Evolutionary conservation across 2,113 vertebrate genomes (phyloP).

Genomic region (Heteronetta atricapilla): DNA sequence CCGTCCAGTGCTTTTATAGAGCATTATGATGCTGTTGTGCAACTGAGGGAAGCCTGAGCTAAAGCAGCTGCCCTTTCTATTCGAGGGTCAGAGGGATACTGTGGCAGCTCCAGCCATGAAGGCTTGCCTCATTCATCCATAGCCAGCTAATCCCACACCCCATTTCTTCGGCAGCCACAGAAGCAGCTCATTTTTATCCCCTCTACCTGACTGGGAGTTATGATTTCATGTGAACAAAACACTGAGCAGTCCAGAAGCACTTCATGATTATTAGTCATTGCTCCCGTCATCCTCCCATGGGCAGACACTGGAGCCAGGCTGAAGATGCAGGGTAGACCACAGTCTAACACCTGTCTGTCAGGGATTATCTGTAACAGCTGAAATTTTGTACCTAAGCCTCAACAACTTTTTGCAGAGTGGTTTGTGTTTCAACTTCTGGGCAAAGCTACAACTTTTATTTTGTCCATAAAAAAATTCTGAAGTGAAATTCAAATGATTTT

Average conservation of each 20-base stretch:
- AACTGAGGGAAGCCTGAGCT: background rate
- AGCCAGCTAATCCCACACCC: background rate
- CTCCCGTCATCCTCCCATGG: background rate
- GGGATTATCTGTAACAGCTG: background rate
- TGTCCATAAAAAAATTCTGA: background rate
- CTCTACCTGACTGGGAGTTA: background rate
- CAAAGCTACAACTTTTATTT: background rate
- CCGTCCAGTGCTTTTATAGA: background rate
- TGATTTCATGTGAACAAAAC: background rate
- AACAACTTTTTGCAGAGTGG: background rate
- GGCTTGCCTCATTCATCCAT: background rate
- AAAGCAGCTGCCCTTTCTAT: background rate
- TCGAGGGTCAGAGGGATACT: background rate
- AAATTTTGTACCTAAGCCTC: background rate
- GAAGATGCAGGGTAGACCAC: background rate
- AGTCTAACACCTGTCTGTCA: background rate
- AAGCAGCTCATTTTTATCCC: background rate
- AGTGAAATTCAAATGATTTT: background rate
- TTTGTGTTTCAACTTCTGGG: background rate
- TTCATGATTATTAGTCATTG: background rate
- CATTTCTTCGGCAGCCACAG: background rate
- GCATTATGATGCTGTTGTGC: background rate
- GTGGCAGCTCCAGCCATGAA: background rate
- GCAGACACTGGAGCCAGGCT: background rate
- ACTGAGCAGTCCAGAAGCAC: background rate